These are phyloP conservation scores for Tympanoctomys barrerae DNA, from an alignment of 2,797 vertebrate genomes.

Conservation along the genomic window DNA sequence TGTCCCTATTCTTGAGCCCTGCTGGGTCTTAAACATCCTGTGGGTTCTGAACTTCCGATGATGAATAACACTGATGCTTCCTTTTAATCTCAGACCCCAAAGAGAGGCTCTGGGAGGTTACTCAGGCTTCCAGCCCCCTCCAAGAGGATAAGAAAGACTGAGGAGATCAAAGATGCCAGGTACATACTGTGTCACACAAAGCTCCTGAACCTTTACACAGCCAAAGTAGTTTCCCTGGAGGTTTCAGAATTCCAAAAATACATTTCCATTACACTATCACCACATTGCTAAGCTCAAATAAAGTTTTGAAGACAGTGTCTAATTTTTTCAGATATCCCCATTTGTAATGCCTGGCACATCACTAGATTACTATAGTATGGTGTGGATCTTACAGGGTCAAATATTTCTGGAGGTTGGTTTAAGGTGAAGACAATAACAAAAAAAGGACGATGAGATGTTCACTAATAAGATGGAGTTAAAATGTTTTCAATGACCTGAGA, in stretches of 20 bases:
- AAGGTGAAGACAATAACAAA: background rate
- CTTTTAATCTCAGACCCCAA: slow-evolving; percentile 51
- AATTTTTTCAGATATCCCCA: background rate
- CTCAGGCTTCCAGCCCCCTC: background rate
- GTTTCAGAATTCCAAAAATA: slow-evolving; percentile 54
- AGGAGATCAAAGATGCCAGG: slow-evolving; percentile 16
- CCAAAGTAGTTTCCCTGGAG: slow-evolving; percentile 44
- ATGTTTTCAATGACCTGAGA: slow-evolving; percentile 19
- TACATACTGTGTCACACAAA: background rate
- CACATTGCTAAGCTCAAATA: slow-evolving; percentile 13
- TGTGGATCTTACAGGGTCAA: background rate
- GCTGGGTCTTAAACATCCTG: background rate
- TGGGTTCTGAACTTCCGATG: slow-evolving; percentile 27
- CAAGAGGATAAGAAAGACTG: background rate
- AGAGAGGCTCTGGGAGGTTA: background rate
- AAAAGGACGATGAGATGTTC: background rate
- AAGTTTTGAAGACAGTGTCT: background rate
- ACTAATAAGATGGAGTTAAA: slow-evolving; percentile 1
- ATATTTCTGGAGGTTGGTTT: background rate
- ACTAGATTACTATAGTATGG: background rate
- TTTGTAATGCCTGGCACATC: background rate
- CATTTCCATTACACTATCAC: background rate
- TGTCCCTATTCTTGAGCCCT: slow-evolving; percentile 27
- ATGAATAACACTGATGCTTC: background rate
- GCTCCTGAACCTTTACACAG: slow-evolving; percentile 6